phyloP scores from a whole-genome alignment of 2,113 vertebrate genomes.

The Ibidorhyncha struthersii region DNA sequence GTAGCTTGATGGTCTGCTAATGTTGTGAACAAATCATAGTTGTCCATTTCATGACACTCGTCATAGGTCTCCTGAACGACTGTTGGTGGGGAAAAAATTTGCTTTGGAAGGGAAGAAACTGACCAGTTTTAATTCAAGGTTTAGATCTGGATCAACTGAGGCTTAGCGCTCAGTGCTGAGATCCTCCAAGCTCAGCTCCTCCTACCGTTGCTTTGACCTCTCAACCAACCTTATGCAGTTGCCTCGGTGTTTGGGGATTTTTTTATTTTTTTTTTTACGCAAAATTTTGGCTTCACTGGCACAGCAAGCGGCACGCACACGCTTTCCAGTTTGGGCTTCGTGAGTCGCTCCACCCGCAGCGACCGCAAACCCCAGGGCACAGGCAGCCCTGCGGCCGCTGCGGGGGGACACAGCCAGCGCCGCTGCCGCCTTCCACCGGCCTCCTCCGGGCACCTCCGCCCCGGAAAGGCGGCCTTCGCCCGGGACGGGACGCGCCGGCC shows the following conservation, averaged over 20 bases:
- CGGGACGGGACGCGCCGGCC: not conserved
- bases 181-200: not conserved
- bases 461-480: not conserved
- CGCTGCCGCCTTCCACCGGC: rapidly evolving
- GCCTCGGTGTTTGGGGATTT: no score
- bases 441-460: rapidly evolving
- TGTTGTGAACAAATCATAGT: not conserved
- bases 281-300: not conserved
- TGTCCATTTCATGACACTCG: not conserved
- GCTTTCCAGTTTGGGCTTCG: not conserved
- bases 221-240: not conserved
- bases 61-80: not conserved
- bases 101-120: not conserved
- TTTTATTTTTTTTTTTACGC: no score
- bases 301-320: not conserved
- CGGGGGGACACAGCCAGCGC: rapidly evolving
- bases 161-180: not conserved
- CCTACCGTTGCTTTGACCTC: not conserved
- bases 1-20: not conserved
- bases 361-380: no score
- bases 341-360: rapidly evolving
- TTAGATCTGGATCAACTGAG: not conserved
- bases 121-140: not conserved
- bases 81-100: not conserved
- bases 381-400: not conserved